Percentiles rank a stretch among this genome's conserved stretches.
phyloP scores from a whole-genome alignment of 2,888 invertebrate genomes.

The Dicyrtoma fusca region DNA sequence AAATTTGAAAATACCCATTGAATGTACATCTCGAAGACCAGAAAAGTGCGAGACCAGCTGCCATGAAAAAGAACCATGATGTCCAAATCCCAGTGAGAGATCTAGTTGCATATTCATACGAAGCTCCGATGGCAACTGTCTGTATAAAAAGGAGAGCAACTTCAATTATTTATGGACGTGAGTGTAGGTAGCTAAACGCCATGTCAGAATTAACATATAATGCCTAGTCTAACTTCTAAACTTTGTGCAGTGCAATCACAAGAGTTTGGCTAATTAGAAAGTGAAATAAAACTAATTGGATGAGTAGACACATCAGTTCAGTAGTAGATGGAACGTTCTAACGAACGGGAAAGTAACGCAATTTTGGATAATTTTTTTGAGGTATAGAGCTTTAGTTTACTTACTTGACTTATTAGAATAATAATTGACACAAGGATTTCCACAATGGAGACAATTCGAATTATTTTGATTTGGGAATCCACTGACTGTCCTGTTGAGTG shows the following conservation, averaged over 20 bases:
- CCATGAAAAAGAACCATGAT: slow-evolving; percentile 56
- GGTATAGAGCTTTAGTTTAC: too few relatives aligned
- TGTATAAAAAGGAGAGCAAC: slow-evolving; percentile 12
- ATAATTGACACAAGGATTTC: slow-evolving; percentile 50
- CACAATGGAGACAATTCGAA: slow-evolving; percentile 44
- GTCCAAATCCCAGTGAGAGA: slow-evolving; percentile 56
- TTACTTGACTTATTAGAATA: slow-evolving; percentile 53
- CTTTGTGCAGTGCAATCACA: too few relatives aligned
- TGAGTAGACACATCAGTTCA: too few relatives aligned
- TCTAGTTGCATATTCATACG: slow-evolving; percentile 53
- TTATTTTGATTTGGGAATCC: slow-evolving; percentile 50
- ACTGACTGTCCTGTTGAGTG: slow-evolving; percentile 32
- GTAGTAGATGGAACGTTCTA: too few relatives aligned
- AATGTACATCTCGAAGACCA: slow-evolving; percentile 55
- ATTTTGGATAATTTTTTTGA: too few relatives aligned
- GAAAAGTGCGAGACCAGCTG: slow-evolving; percentile 52
- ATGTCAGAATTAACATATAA: too few relatives aligned
- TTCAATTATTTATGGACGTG: too few relatives aligned
- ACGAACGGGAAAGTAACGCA: too few relatives aligned
- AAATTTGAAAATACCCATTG: slow-evolving; percentile 46
- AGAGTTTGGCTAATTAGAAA: too few relatives aligned
- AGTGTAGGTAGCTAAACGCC: too few relatives aligned
- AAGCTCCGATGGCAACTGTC: slow-evolving; percentile 54
- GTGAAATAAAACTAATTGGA: too few relatives aligned
- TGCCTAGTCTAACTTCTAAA: too few relatives aligned